Evolutionary conservation across 37 sponge, comb jelly and placozoan species (phyloP).

Genomic region (Chondrosia reniformis): DNA sequence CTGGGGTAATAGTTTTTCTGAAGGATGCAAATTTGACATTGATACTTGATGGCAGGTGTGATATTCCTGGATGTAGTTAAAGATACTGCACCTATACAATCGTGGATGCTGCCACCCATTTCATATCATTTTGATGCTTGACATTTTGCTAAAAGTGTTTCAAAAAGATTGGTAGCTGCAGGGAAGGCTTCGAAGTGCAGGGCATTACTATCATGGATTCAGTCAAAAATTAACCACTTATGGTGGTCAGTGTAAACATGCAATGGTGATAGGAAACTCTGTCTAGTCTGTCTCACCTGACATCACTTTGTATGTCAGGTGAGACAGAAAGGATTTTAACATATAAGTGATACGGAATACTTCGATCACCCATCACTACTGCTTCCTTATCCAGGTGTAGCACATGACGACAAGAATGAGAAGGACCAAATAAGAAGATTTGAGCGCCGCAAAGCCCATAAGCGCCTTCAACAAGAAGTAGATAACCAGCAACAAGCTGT

Average conservation of each 20-base stretch:
- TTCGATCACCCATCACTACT: neutral
- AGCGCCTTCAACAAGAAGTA: slow-evolving; percentile 12
- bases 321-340: too few species aligned
- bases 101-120: neutral
- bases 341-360: neutral
- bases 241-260: slow-evolving; percentile 8
- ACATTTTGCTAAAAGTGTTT: neutral
- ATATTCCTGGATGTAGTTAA: too few species aligned
- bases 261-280: neutral
- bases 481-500: neutral
- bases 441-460: neutral
- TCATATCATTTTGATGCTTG: neutral
- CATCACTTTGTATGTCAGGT: too few species aligned
- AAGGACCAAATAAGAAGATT: too few species aligned
- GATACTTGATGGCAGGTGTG: too few species aligned
- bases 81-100: too few species aligned
- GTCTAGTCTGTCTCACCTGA: too few species aligned
- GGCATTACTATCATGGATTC: slow-evolving; percentile 1
- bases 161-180: neutral
- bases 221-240: slow-evolving; percentile 6
- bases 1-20: too few species aligned
- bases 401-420: neutral
- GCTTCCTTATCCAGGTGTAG: neutral
- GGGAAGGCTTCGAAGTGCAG: neutral
- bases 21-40: too few species aligned